Conservation (phyloP, 2,888 invertebrate genomes). For the Apoda limacodes region DNA sequence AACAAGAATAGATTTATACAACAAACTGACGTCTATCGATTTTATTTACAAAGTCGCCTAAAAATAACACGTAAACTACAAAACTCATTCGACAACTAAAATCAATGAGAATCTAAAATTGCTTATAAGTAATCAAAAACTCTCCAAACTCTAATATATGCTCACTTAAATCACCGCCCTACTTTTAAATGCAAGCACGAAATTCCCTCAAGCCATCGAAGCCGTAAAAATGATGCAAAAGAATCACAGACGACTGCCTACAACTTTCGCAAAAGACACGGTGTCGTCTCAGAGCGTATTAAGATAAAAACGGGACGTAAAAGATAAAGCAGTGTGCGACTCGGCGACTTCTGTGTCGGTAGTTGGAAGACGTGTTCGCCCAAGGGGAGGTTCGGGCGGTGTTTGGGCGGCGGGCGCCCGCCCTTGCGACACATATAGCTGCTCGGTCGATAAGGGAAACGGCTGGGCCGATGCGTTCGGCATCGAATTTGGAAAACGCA, state of each 20-base stretch:
- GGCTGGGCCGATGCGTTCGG: slow-evolving; percentile 51
- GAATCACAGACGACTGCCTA: slow-evolving; percentile 18
- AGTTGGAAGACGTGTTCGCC: not conserved
- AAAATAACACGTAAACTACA: too few species aligned
- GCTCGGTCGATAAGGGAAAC: slow-evolving; percentile 57
- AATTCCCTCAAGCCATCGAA: slow-evolving; percentile 33
- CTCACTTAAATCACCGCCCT: slow-evolving; percentile 18
- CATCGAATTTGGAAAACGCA: slow-evolving; percentile 31
- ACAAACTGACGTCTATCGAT: too few species aligned
- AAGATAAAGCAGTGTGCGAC: not conserved
- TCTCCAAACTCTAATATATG: slow-evolving; percentile 18
- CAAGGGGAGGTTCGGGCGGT: slow-evolving; percentile 17
- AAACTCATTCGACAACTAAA: too few species aligned
- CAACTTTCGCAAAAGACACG: slow-evolving; percentile 11
- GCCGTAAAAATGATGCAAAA: slow-evolving; percentile 42
- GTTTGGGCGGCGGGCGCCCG: slow-evolving; percentile 41
- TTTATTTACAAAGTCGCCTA: too few species aligned
- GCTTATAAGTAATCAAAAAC: slow-evolving; percentile 14
- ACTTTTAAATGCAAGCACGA: slow-evolving; percentile 31
- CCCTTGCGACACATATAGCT: slow-evolving; percentile 55
- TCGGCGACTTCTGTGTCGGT: not conserved
- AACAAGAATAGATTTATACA: too few species aligned
- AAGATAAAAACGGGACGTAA: not conserved
- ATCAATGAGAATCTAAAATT: too few species aligned
- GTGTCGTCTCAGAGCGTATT: slow-evolving; percentile 14